Percentiles rank a stretch among this genome's conserved stretches.
Evolutionary conservation across 1,140 invertebrate species (phyloP).

Genomic region (Whitmania pigra): DNA sequence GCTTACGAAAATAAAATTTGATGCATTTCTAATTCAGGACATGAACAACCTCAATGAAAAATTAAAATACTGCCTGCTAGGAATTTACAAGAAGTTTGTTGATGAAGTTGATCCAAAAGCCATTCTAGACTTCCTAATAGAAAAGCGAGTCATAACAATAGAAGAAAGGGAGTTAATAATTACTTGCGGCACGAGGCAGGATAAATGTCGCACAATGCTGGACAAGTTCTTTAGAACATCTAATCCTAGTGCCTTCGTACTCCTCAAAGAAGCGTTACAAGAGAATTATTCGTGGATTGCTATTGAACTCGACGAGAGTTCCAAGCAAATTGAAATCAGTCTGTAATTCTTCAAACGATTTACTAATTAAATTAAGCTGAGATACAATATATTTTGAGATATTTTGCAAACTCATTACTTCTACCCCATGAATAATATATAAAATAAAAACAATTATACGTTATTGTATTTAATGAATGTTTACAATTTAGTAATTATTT

Average conservation of each 20-base stretch:
- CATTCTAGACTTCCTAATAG: constrained; percentile 13
- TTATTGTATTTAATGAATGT: no score
- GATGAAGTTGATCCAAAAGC: constrained; percentile 13
- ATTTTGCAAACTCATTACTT: no score
- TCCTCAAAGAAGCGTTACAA: background rate
- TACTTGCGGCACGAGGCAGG: background rate
- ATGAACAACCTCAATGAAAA: background rate
- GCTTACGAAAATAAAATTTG: no score
- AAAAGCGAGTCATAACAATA: constrained; percentile 7
- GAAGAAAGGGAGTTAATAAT: constrained; percentile 10
- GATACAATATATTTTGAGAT: no score
- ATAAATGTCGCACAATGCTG: constrained; percentile 9
- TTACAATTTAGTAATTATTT: no score
- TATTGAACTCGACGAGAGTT: background rate
- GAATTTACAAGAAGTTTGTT: constrained; percentile 16
- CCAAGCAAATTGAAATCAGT: background rate
- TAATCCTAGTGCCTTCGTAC: background rate
- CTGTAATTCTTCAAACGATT: no score
- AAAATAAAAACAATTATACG: no score
- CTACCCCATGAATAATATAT: no score
- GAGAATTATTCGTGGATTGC: constrained; percentile 5
- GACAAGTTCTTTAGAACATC: constrained; percentile 7
- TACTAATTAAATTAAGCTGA: no score
- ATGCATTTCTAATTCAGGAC: no score
- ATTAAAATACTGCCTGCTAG: background rate